Evolutionary conservation across 2,113 vertebrate genomes (phyloP).

Genomic region (Damaliscus lunatus): DNA sequence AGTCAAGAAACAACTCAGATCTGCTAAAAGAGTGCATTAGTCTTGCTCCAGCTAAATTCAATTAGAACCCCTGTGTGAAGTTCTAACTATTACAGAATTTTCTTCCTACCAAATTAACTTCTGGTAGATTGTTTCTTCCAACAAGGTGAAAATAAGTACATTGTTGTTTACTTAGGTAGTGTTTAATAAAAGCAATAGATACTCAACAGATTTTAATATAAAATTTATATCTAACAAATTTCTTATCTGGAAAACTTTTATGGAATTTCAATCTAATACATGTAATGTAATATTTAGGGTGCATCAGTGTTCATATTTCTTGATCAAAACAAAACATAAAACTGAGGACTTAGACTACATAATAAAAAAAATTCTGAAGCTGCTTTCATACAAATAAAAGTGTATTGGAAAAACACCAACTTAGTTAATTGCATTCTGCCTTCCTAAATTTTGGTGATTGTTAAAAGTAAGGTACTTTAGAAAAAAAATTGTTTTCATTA

Average conservation of each 20-base stretch:
- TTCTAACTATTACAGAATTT: constrained; percentile 41
- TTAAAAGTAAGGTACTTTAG: background rate
- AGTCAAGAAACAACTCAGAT: background rate
- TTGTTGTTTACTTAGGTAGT: background rate
- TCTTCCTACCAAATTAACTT: constrained; percentile 42
- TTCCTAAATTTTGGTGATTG: background rate
- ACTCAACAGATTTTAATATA: background rate
- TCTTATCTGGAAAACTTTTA: background rate
- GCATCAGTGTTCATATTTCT: background rate
- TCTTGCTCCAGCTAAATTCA: constrained; percentile 61
- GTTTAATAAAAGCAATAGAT: background rate
- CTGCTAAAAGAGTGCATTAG: constrained; percentile 28
- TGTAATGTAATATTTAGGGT: background rate
- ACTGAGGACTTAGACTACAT: background rate
- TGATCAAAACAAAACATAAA: background rate
- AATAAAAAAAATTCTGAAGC: constrained; percentile 3
- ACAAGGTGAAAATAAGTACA: constrained; percentile 26
- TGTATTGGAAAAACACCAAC: background rate
- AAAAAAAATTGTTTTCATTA: constrained; percentile 10
- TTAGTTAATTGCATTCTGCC: background rate
- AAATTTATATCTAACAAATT: background rate
- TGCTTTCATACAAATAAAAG: background rate
- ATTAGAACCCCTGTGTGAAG: constrained; percentile 55
- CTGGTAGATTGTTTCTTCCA: constrained; percentile 47
- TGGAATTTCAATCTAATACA: background rate